Evolutionary conservation across 2,888 invertebrate genomes (phyloP).

Genomic region (Heliconius erato): DNA sequence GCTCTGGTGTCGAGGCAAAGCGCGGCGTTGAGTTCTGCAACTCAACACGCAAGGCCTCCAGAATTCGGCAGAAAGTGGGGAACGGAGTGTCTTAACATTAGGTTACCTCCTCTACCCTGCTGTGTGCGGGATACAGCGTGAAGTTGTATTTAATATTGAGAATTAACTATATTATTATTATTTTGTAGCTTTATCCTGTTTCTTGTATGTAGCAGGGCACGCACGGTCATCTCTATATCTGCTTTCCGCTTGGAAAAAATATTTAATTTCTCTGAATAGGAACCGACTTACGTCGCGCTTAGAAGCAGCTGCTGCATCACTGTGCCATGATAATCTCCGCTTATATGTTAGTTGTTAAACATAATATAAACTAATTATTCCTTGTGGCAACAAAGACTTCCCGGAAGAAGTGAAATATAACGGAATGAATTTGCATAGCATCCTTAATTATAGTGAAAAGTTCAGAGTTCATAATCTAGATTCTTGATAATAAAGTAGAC

Average conservation of each 20-base stretch:
- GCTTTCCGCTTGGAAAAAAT: background rate
- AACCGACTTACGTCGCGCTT: background rate
- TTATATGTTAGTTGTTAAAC: background rate
- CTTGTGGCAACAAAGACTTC: background rate
- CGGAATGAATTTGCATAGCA: background rate
- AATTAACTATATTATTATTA: too few species aligned
- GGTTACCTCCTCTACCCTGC: too few species aligned
- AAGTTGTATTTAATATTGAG: too few species aligned
- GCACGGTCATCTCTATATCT: background rate
- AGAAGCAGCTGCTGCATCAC: background rate
- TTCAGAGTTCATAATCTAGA: background rate
- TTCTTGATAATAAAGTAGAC: background rate
- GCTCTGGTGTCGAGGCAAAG: too few species aligned
- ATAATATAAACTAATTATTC: background rate
- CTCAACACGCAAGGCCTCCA: too few species aligned
- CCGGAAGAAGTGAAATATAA: background rate
- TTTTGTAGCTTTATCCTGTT: too few species aligned
- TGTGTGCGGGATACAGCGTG: too few species aligned
- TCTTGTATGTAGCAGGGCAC: too few species aligned
- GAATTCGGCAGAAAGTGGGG: too few species aligned
- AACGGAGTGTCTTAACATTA: too few species aligned
- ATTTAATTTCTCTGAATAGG: background rate
- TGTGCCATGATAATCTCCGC: background rate
- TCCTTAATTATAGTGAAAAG: background rate
- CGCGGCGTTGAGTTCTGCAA: too few species aligned